Evolutionary conservation across 2,888 invertebrate species (phyloP).

Genomic region (Copidosoma aretas): DNA sequence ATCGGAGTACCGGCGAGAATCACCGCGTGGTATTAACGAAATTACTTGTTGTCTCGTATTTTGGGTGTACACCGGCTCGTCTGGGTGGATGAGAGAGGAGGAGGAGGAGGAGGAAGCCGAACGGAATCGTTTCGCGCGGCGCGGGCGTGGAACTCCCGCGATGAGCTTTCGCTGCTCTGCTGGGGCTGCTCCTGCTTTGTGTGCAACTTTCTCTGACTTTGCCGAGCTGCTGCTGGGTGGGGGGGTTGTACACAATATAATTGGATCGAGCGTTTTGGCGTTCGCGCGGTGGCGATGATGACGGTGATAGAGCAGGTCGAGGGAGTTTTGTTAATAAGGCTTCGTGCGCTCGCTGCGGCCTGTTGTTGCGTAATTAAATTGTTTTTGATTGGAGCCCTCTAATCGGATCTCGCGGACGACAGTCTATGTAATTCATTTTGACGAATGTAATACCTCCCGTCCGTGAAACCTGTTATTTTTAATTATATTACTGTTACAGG

Average conservation of each 20-base stretch:
- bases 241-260: constrained; percentile 11
- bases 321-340: background rate
- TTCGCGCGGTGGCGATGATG: constrained; percentile 1
- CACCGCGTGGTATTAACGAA: constrained; percentile 33
- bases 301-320: background rate
- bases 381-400: background rate
- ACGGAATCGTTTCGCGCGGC: background rate
- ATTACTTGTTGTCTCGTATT: constrained; percentile 35
- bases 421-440: too few species aligned
- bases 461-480: too few species aligned
- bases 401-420: too few species aligned
- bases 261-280: constrained; percentile 15
- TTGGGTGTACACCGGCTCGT: background rate
- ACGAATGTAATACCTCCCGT: too few species aligned
- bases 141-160: too few species aligned
- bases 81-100: background rate
- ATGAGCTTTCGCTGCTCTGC: too few species aligned
- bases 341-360: background rate
- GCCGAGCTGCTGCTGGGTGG: background rate
- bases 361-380: background rate
- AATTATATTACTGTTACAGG: too few species aligned
- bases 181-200: background rate
- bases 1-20: constrained; percentile 27
- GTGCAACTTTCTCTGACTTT: constrained; percentile 13
- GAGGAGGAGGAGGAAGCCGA: background rate